These are phyloP conservation scores for Portunus trituberculatus DNA, from an alignment of 1,140 invertebrate genomes.

Conservation along the genomic window DNA sequence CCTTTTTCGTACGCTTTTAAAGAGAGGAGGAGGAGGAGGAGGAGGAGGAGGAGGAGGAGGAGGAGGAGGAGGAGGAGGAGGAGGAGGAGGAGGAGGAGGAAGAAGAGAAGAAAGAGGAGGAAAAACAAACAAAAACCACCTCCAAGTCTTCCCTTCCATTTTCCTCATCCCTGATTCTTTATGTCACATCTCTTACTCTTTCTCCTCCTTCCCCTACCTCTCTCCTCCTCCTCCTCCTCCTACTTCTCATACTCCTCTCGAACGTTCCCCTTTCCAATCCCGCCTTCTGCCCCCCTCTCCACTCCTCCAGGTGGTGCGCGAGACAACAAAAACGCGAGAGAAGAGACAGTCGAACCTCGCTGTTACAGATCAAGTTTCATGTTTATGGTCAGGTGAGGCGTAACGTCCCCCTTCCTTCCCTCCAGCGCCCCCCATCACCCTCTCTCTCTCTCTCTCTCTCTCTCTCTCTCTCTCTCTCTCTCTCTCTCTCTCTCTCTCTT, in stretches of 20 bases:
- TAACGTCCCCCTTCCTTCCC: not conserved
- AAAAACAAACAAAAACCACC: too few species aligned
- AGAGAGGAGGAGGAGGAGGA: too few species aligned
- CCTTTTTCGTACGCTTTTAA: too few species aligned
- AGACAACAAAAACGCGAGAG: conserved; percentile 12
- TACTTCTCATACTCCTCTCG: not conserved
- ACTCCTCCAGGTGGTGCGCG: not conserved
- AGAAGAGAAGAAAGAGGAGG: too few species aligned
- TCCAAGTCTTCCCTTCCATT: too few species aligned
- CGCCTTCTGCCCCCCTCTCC: not conserved
- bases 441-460: not conserved
- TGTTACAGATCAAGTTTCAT: conserved; percentile 64
- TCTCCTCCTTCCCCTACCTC: not conserved
- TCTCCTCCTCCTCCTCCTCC: not conserved
- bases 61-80: too few species aligned
- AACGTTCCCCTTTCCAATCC: conserved; percentile 1
- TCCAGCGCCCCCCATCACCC: not conserved
- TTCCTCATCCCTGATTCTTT: too few species aligned
- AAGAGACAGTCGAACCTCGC: conserved; percentile 32
- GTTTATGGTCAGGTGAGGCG: conserved; percentile 56
- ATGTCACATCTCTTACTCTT: conserved; percentile 16
- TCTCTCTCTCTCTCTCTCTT: not conserved
- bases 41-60: too few species aligned
- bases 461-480: not conserved
- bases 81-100: too few species aligned